These are phyloP conservation scores for Diarsia brunnea DNA, from an alignment of 2,888 invertebrate genomes.

Conservation along the genomic window DNA sequence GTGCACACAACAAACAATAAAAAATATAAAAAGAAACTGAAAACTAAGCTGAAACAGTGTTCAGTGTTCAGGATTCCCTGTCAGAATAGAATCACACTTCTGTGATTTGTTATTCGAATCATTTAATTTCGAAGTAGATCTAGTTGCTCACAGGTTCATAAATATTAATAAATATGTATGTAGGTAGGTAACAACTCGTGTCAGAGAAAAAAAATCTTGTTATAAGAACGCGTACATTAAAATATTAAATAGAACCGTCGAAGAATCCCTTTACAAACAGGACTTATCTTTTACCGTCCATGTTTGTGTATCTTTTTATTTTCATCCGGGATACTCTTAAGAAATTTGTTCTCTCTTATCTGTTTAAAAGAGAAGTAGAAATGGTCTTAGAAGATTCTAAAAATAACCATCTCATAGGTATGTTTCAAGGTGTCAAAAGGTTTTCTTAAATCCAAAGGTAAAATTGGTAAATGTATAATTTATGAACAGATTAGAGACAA, in stretches of 20 bases:
- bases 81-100: not conserved
- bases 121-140: not conserved
- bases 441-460: not conserved
- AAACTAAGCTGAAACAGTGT: too few relatives aligned
- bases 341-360: conserved; percentile 27
- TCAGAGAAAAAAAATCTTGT: conserved; percentile 11
- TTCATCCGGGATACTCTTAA: conserved; percentile 17
- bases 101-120: not conserved
- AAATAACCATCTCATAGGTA: conserved; percentile 11
- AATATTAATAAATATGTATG: not conserved
- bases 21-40: too few relatives aligned
- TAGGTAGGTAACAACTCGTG: not conserved
- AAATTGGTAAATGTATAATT: not conserved
- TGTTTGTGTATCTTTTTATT: conserved; percentile 34
- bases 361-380: conserved; percentile 22
- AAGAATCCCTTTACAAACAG: conserved; percentile 48
- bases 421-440: not conserved
- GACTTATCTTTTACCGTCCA: conserved; percentile 34
- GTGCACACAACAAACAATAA: too few relatives aligned
- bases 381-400: conserved; percentile 5
- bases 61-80: too few relatives aligned
- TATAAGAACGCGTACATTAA: conserved; percentile 27
- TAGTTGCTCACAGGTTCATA: not conserved
- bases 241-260: conserved; percentile 37
- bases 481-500: not conserved